phyloP scores from a whole-genome alignment of 2,888 invertebrate genomes.

The Toxonevra muliebris region DNA sequence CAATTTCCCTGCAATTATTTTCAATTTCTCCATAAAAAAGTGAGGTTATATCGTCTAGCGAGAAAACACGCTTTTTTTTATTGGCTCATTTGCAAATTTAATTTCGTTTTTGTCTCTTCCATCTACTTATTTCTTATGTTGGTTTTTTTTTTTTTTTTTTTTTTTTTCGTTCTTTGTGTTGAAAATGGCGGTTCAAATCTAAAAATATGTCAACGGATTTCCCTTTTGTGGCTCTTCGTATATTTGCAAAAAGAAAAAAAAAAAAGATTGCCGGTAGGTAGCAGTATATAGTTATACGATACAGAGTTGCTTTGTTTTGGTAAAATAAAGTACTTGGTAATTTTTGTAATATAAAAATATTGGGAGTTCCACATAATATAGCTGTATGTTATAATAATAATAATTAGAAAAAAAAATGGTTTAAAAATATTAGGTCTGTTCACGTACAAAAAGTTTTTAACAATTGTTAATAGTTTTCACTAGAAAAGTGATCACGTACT shows the following conservation, averaged over 20 bases:
- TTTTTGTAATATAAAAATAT: too few relatives aligned
- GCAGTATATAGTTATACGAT: too few relatives aligned
- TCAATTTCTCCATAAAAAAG: conserved; percentile 35
- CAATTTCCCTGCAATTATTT: conserved; percentile 35
- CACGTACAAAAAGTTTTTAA: too few relatives aligned
- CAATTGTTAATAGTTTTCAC: too few relatives aligned
- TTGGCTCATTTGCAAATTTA: conserved; percentile 26
- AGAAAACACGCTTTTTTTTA: conserved; percentile 29
- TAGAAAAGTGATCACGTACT: too few relatives aligned
- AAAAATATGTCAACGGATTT: background rate
- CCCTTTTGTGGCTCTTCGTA: conserved; percentile 22
- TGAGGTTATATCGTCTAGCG: conserved; percentile 45
- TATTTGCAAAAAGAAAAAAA: conserved; percentile 31
- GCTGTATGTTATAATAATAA: too few relatives aligned
- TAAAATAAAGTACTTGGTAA: too few relatives aligned
- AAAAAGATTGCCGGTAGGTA: too few relatives aligned
- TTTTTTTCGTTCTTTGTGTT: conserved; percentile 45
- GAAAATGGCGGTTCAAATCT: conserved; percentile 50
- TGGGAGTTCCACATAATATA: too few relatives aligned
- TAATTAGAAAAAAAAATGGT: too few relatives aligned
- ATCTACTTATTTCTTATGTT: conserved; percentile 50
- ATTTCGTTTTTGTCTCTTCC: conserved; percentile 42
- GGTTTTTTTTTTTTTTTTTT: conserved; percentile 36
- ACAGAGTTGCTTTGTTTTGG: too few relatives aligned
- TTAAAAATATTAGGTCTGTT: too few relatives aligned